Percentiles rank a stretch among this genome's conserved stretches.
Evolutionary conservation across 2,113 vertebrate genomes (phyloP).

Genomic region (Cathartes aura): DNA sequence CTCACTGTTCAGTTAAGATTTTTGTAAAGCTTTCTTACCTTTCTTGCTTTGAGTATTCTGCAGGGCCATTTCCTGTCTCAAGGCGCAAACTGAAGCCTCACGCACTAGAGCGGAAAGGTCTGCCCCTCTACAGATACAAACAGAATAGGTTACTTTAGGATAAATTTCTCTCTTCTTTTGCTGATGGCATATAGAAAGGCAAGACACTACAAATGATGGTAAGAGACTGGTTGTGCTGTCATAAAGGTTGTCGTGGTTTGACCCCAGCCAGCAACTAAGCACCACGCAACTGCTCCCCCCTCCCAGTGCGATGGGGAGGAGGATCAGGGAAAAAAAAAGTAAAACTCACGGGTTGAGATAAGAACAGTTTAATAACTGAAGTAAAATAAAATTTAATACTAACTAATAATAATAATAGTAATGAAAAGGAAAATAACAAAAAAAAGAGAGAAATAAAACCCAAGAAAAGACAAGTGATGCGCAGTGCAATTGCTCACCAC

Average conservation of each 20-base stretch:
- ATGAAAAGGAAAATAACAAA: too few species aligned
- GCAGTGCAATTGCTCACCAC: too few species aligned
- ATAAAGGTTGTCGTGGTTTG: neutral
- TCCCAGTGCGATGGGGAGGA: too few species aligned
- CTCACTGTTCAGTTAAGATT: neutral
- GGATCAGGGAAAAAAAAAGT: too few species aligned
- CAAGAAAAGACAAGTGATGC: too few species aligned
- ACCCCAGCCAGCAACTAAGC: too few species aligned
- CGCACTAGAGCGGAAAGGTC: conserved; percentile 92
- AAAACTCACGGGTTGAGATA: too few species aligned
- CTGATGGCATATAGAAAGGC: neutral
- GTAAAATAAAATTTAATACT: too few species aligned
- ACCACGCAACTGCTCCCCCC: too few species aligned
- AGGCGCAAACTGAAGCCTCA: conserved; percentile 89
- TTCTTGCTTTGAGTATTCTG: conserved; percentile 6
- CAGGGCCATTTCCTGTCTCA: conserved; percentile 79
- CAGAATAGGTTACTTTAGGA: neutral
- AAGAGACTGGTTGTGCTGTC: neutral
- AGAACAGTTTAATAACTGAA: too few species aligned
- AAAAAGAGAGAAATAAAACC: too few species aligned
- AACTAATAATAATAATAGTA: too few species aligned
- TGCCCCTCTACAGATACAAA: conserved; percentile 82
- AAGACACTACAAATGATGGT: neutral
- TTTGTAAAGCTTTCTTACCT: conserved; percentile 58
- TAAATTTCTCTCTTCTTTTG: neutral